phyloP scores from a whole-genome alignment of 2,888 invertebrate genomes.

The Eilema griseolum region DNA sequence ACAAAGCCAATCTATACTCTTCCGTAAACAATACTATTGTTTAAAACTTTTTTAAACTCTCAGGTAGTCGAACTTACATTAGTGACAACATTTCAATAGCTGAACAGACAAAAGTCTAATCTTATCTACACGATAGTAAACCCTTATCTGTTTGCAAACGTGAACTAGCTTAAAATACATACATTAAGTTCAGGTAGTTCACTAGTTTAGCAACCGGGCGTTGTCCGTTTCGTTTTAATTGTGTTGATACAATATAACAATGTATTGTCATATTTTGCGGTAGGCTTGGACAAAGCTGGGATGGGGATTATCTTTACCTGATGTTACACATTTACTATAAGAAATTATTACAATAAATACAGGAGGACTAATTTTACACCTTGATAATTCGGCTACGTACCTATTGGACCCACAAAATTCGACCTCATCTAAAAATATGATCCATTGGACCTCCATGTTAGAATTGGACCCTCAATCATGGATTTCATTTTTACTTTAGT shows the following conservation, averaged over 20 bases:
- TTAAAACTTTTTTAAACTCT: background rate
- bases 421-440: too few species aligned
- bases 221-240: background rate
- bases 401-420: too few species aligned
- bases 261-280: background rate
- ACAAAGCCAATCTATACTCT: background rate
- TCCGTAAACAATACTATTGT: background rate
- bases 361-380: background rate
- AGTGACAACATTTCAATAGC: background rate
- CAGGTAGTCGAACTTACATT: conserved; percentile 3
- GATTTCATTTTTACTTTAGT: too few species aligned
- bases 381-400: too few species aligned
- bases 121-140: background rate
- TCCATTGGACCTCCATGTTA: too few species aligned
- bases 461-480: too few species aligned
- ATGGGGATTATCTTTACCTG: background rate
- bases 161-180: background rate
- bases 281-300: background rate
- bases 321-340: background rate
- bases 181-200: background rate
- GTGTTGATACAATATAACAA: background rate
- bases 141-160: background rate
- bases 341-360: background rate
- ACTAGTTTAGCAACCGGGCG: background rate
- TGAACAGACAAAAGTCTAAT: background rate